phyloP scores from a whole-genome alignment of 2,888 invertebrate species.

The Pheosia tremula region DNA sequence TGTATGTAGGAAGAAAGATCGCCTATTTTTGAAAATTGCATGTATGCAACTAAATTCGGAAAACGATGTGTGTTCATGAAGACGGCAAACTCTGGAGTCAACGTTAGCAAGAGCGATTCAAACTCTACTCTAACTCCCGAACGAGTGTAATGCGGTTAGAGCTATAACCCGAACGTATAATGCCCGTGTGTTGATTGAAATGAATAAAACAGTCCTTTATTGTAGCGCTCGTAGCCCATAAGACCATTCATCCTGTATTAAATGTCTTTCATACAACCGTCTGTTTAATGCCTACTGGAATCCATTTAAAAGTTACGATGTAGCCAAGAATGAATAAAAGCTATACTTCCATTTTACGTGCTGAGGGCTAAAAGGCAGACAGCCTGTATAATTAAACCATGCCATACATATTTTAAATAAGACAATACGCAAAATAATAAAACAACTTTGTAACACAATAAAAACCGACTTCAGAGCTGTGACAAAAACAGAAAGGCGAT shows the following conservation, averaged over 20 bases:
- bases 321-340: background rate
- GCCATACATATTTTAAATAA: no score
- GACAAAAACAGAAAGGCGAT: no score
- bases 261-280: background rate
- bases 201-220: slow-evolving; percentile 8
- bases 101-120: background rate
- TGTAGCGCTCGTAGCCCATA: slow-evolving; percentile 8
- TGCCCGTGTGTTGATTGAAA: slow-evolving; percentile 7
- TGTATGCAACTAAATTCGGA: no score
- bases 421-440: no score
- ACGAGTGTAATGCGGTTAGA: background rate
- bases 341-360: no score
- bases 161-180: slow-evolving; percentile 1
- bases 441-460: no score
- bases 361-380: no score
- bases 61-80: no score
- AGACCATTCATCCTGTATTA: background rate
- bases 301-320: background rate
- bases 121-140: background rate
- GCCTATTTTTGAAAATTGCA: no score
- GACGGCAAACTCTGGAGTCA: background rate
- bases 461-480: no score
- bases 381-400: no score
- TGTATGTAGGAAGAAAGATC: no score
- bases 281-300: background rate